Evolutionary conservation across 2,113 vertebrate species (phyloP).

Genomic region (Hippoglossus stenolepis): DNA sequence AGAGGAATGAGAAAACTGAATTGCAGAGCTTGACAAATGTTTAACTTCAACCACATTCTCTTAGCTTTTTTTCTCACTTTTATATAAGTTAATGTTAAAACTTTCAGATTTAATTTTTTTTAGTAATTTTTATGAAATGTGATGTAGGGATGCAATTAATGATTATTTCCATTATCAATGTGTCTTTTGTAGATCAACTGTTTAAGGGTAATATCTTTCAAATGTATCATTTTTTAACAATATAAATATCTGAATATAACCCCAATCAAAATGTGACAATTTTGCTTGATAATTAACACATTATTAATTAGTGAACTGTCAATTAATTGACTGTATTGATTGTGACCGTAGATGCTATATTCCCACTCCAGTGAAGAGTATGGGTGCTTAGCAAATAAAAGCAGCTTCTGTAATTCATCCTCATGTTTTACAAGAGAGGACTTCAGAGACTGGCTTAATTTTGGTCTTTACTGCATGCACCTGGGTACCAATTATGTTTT

Average conservation of each 20-base stretch:
- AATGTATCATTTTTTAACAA: not conserved
- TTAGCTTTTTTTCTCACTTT: not conserved
- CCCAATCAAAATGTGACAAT: not conserved
- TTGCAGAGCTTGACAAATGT: slow-evolving; percentile 6
- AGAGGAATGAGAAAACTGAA: slow-evolving; percentile 2
- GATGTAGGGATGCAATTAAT: not conserved
- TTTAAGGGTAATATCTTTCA: not conserved
- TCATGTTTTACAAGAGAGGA: slow-evolving; percentile 50
- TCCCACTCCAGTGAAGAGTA: slow-evolving; percentile 6
- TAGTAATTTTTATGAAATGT: not conserved
- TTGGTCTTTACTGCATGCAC: slow-evolving; percentile 62
- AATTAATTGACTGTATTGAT: not conserved
- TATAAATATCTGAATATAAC: not conserved
- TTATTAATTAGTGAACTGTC: not conserved
- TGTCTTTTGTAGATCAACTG: not conserved
- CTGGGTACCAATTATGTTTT: slow-evolving; percentile 70
- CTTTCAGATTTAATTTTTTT: slow-evolving; percentile 1
- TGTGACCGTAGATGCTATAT: not conserved
- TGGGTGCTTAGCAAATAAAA: slow-evolving; percentile 4
- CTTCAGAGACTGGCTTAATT: slow-evolving; percentile 46
- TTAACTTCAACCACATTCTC: not conserved
- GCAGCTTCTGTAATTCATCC: slow-evolving; percentile 32
- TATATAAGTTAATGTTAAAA: slow-evolving; percentile 15
- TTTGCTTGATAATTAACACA: not conserved
- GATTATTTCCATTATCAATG: not conserved